Percentiles rank a stretch among this genome's conserved stretches.
phyloP scores from a whole-genome alignment of 1,140 invertebrate species.

The Andricus grossulariae region DNA sequence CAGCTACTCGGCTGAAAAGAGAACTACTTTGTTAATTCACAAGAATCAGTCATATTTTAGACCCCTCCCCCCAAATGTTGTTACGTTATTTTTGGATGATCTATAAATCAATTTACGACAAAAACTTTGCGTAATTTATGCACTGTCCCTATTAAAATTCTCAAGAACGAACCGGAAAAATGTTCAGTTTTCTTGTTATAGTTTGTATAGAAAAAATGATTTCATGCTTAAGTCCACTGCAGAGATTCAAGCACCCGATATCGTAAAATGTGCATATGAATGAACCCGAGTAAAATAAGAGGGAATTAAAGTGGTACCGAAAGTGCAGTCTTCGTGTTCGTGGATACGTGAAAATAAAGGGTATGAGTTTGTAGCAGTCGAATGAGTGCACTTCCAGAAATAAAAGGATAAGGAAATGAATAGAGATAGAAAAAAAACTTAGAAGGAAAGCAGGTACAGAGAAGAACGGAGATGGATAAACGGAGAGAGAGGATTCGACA shows the following conservation, averaged over 20 bases:
- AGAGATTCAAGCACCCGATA: slow-evolving; percentile 33
- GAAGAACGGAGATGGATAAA: too few relatives aligned
- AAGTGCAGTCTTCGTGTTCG: slow-evolving; percentile 43
- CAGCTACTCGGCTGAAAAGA: too few relatives aligned
- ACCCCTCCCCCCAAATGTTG: too few relatives aligned
- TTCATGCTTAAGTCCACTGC: neutral
- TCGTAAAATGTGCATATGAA: slow-evolving; percentile 40
- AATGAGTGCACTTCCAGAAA: neutral
- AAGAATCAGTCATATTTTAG: too few relatives aligned
- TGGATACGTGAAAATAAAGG: slow-evolving; percentile 35
- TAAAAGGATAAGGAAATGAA: neutral
- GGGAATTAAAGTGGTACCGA: slow-evolving; percentile 41
- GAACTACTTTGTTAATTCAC: too few relatives aligned
- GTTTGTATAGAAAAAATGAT: too few relatives aligned
- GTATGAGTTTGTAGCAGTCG: neutral
- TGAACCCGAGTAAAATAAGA: neutral
- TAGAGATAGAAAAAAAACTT: neutral
- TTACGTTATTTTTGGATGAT: too few relatives aligned
- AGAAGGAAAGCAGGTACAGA: neutral
- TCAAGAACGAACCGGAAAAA: too few relatives aligned
- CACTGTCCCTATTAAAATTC: too few relatives aligned
- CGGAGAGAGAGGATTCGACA: neutral
- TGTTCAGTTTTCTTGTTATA: too few relatives aligned
- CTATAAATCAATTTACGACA: too few relatives aligned
- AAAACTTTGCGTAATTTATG: too few relatives aligned